Base-by-base conservation (phyloP, 1,140 invertebrate species). In the Eriocheir sinensis region DNA sequence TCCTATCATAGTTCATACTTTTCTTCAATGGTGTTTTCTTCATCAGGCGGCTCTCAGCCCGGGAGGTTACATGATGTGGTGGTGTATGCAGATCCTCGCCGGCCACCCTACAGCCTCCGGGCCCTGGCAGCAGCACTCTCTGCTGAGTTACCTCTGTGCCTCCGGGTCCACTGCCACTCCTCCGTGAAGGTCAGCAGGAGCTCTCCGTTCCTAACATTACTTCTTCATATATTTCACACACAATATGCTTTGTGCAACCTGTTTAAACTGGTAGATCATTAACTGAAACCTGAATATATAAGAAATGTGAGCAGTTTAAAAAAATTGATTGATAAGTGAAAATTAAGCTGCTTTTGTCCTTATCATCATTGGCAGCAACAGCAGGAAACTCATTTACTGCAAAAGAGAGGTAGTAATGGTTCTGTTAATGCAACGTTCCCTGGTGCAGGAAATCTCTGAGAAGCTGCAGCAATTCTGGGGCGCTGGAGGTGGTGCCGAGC, bases 391-490 rank as follows among this genome's bases (percentile, higher is more conserved):
- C 36, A 85, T 27, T 0, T 32, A n/a, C n/a, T n/a, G n/a, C n/a
- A n/a, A n/a, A 41, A 48, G 8, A 53, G 2, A 53, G 30, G 32
- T 53, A 44, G n/a, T 17, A 6, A 6, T 86, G 6, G 36, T 2
- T 48, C 3, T 90, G 44, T n/a, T n/a, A n/a, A n/a, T 48, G 30
- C n/a, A 90, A 48, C 53, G 36, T 81, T 94, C 17, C 36, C 48
- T 3, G 53, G 21, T 41, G n/a, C 44, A 94, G 94, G 94, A 94
- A 38, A 83, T 94, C 27, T 94, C 94, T n/a, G 94, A 94, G 48
- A 94, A 94, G 36, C 90, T 94, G 30, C 94, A 94, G 48, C 94
- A 94, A 81, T 94, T 94, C 48, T 94, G 94, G 94, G 94, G 94
- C 27, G 32, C 27, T 12, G 40, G 80, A 36, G 30, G 15, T 60